Evolutionary conservation across 2,888 invertebrate genomes (phyloP), one percentile per base, ranked within the genome.

Genomic region (Heliconius ismenius): DNA sequence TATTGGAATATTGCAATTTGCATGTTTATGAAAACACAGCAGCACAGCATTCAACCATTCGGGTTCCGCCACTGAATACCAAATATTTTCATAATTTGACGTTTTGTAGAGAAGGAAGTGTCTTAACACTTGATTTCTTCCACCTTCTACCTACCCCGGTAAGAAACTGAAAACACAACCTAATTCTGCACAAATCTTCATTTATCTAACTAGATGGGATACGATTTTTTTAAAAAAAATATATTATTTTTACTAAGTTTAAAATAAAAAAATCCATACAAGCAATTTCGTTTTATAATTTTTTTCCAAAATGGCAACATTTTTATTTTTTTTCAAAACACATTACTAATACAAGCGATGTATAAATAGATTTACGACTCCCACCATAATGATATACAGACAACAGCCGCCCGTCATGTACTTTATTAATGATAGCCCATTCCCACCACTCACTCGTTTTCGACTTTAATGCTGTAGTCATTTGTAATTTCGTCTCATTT

Each of bases 401-500:
- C 65, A 76, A 69, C 75, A 78, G 74, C 76, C 76, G 79, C n/a
- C 76, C 74, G 79, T 80, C 80, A 78, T 79, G 82, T 79, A 78
- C 73, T 80, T 81, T 79, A 80, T 80, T 82, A 82, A 82, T 81
- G 79, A 81, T 75, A 79, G 80, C 64, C 80, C 82, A 74, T 79
- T 78, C 80, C 76, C 79, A 78, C 77, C 78, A 79, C 77, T 80
- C 79, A 80, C 76, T 77, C 81, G 74, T 81, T 82, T 82, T 80
- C 81, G 78, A 81, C 81, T 81, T 79, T 82, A 83, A 82, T 81
- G 81, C 81, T 78, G 80, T 75, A 81, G 79, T 79, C 75, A 83
- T 83, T 83, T 82, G 82, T 83, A 83, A 82, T 83, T 83, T 83
- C 82, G 80, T 81, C 80, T 82, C 82, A 82, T 82, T 80, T 81